Conservation (phyloP, 2,888 invertebrate genomes). For the Laothoe populi region DNA sequence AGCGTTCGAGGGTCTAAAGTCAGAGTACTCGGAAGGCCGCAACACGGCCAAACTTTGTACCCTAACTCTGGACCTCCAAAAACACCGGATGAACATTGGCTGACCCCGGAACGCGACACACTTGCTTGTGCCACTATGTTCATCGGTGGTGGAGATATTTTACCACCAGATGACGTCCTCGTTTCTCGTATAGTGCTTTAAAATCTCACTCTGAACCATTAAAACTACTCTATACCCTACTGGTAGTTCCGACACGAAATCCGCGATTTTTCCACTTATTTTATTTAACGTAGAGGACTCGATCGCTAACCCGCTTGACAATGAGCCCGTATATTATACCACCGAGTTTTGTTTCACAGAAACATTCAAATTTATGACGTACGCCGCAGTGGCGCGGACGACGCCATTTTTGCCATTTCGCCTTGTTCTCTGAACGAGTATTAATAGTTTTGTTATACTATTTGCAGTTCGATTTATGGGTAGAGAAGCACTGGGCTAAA, state of each 20-base stretch:
- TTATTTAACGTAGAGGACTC: constrained; percentile 53
- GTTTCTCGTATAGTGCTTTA: too few species aligned
- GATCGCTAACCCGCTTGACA: constrained; percentile 63
- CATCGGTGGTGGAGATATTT: too few species aligned
- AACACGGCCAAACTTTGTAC: too few species aligned
- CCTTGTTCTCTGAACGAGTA: constrained; percentile 49
- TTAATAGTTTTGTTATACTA: constrained; percentile 55
- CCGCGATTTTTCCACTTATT: constrained; percentile 67
- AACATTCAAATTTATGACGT: constrained; percentile 82
- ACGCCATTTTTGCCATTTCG: constrained; percentile 60
- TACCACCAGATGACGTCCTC: too few species aligned
- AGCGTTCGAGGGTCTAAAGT: too few species aligned
- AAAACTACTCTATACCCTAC: constrained; percentile 43
- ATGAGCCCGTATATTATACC: constrained; percentile 78
- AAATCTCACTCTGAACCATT: neutral
- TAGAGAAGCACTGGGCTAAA: constrained; percentile 1
- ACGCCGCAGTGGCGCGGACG: constrained; percentile 45
- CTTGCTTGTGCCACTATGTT: too few species aligned
- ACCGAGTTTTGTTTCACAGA: constrained; percentile 62
- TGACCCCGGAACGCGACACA: too few species aligned
- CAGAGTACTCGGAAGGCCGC: too few species aligned
- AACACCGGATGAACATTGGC: too few species aligned
- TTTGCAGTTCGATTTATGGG: constrained; percentile 39
- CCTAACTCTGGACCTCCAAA: too few species aligned
- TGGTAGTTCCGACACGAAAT: constrained; percentile 63